Evolutionary conservation across 2,797 vertebrate species (phyloP), one percentile per base, ranked within the genome.

Genomic region (Synaphobranchus kaupii): DNA sequence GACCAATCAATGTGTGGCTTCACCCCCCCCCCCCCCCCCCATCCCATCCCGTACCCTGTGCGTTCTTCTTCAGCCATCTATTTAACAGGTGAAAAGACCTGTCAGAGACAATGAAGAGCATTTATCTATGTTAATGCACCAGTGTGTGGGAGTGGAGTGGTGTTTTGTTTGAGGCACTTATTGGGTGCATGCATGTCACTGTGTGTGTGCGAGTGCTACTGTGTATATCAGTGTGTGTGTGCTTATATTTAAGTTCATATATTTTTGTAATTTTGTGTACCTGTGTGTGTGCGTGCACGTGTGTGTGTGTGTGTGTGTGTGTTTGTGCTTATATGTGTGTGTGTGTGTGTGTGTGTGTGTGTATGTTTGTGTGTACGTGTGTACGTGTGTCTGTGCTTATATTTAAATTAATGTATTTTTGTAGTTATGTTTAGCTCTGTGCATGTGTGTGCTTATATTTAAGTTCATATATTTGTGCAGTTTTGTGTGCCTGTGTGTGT

Each of bases 1-100:
- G 84, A 88, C 88, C 89, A 94, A 93, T 93, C 93, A 92, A 93
- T 91, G 90, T 89, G 71, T 86, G 85, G 86, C 87, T 89, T 84
- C 87, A 60, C 86, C 90, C 88, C 39, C 78, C 88, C 83, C 28
- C 47, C 17, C 44, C 54, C n/a, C n/a, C 34, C 4, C 56, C 22
- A 28, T n/a, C 48, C 7, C 10, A 48, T 66, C 4, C 60, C 9
- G 25, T 22, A 66, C 4, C 60, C 60, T 4, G 12, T 66, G 60
- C 50, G 31, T 28, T 78, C 39, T 78, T 71, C 82, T 13, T 60
- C 88, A 78, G 50, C 31, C 73, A 88, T 86, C 47, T 90, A 89
- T 92, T 25, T 76, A 82, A 93, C 88, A 88, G 90, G 85, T 88
- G 84, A 91, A 94, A 93, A 90, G 91, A 76, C 52, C 81, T 88